Percentiles rank a stretch among this genome's conserved stretches.
phyloP scores from a whole-genome alignment of 2,888 invertebrate species.

The Tetanocera ferruginea region DNA sequence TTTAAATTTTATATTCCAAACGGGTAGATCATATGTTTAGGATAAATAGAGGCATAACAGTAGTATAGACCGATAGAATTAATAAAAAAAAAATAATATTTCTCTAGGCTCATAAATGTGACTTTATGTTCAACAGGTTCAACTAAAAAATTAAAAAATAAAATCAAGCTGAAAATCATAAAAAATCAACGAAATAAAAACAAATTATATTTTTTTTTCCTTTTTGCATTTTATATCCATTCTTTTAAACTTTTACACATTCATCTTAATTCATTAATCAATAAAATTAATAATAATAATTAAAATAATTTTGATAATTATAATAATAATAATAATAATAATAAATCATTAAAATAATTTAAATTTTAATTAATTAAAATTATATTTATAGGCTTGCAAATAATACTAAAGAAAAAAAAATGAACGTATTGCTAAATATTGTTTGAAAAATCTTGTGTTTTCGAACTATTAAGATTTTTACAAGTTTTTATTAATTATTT shows the following conservation, averaged over 20 bases:
- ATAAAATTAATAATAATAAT: slow-evolving; percentile 59
- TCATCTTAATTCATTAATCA: slow-evolving; percentile 53
- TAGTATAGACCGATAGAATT: no score
- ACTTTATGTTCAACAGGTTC: no score
- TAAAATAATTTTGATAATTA: slow-evolving; percentile 59
- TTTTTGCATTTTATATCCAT: slow-evolving; percentile 60
- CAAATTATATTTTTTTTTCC: slow-evolving; percentile 53
- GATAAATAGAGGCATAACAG: no score
- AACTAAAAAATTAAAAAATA: not conserved
- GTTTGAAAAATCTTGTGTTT: no score
- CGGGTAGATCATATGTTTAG: no score
- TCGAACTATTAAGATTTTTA: no score
- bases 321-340: slow-evolving; percentile 57
- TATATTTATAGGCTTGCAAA: slow-evolving; percentile 41
- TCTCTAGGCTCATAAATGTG: no score
- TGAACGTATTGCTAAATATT: not conserved
- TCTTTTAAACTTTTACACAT: slow-evolving; percentile 54
- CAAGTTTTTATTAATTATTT: no score
- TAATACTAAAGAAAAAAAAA: slow-evolving; percentile 34
- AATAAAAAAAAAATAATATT: no score
- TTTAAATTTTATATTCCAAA: no score
- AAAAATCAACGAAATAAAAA: slow-evolving; percentile 55
- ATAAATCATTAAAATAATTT: slow-evolving; percentile 51
- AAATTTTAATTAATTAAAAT: slow-evolving; percentile 26
- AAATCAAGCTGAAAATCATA: not conserved